phyloP scores from a whole-genome alignment of 2,888 invertebrate species.

The Pseudeuparius sepicola region DNA sequence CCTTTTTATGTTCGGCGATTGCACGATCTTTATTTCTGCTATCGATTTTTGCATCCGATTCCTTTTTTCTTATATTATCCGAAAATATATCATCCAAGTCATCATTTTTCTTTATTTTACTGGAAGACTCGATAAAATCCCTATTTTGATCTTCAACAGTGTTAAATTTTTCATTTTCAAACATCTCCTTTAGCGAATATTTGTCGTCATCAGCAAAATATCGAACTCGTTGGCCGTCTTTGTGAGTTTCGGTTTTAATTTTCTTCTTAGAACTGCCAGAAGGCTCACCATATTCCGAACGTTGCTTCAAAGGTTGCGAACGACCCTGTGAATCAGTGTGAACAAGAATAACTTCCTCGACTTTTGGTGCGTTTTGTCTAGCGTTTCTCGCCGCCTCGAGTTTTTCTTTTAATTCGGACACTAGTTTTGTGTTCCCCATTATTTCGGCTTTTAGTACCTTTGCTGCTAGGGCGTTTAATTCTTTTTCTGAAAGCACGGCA shows the following conservation, averaged over 20 bases:
- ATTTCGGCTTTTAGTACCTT: conserved; percentile 91
- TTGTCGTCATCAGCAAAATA: conserved; percentile 89
- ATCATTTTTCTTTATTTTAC: conserved; percentile 55
- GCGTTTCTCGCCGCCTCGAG: conserved; percentile 58
- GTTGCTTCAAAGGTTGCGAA: conserved; percentile 50
- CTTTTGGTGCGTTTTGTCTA: conserved; percentile 13
- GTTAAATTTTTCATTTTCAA: conserved; percentile 70
- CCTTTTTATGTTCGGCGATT: conserved; percentile 61
- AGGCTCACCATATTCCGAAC: conserved; percentile 39
- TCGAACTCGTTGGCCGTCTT: conserved; percentile 59
- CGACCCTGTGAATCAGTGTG: conserved; percentile 58
- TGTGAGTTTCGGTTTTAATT: conserved; percentile 60
- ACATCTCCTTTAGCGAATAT: conserved; percentile 76
- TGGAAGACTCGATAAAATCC: conserved; percentile 65
- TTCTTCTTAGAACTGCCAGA: conserved; percentile 39
- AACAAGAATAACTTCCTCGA: conserved; percentile 52
- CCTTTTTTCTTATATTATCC: conserved; percentile 61
- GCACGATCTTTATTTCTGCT: conserved; percentile 54
- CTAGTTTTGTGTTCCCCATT: conserved; percentile 67
- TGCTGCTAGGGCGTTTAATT: conserved; percentile 85
- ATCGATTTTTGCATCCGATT: conserved; percentile 50
- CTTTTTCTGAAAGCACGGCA: conserved; percentile 54
- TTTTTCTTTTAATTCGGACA: conserved; percentile 60
- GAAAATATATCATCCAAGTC: conserved; percentile 81
- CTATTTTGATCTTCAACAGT: conserved; percentile 71